A percentile compares a stretch with the other conserved stretches of the same genome.
phyloP scores from a whole-genome alignment of 1,140 invertebrate species.

The Palaemon carinicauda region DNA sequence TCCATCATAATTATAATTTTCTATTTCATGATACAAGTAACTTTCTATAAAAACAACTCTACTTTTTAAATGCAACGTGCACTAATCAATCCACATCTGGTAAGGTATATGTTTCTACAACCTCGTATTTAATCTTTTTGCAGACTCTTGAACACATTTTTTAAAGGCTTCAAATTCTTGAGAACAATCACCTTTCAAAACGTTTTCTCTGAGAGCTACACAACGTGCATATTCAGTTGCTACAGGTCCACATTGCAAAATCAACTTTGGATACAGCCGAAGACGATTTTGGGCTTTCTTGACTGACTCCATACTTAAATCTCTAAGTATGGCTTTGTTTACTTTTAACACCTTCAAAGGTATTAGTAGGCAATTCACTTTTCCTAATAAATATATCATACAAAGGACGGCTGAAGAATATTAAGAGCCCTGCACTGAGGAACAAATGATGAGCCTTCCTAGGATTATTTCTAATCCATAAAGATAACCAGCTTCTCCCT shows the following conservation, averaged over 20 bases:
- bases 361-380: conserved; percentile 22
- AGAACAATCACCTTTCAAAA: conserved; percentile 77
- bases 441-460: conserved; percentile 67
- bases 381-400: conserved; percentile 72
- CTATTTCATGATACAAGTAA: too few species aligned
- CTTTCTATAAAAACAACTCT: too few species aligned
- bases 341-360: neutral
- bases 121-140: conserved; percentile 61
- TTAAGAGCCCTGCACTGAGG: conserved; percentile 65
- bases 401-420: conserved; percentile 76
- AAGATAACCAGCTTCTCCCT: neutral
- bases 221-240: conserved; percentile 78
- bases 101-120: conserved; percentile 48
- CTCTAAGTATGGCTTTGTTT: neutral
- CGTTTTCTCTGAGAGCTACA: conserved; percentile 74
- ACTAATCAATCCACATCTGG: neutral
- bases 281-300: conserved; percentile 76
- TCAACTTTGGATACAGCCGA: conserved; percentile 76
- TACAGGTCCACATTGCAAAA: conserved; percentile 75
- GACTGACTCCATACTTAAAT: conserved; percentile 80
- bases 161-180: conserved; percentile 80
- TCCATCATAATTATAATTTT: too few species aligned
- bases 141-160: conserved; percentile 67
- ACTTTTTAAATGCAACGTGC: neutral
- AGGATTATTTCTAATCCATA: conserved; percentile 69